phyloP scores from a whole-genome alignment of 2,113 vertebrate genomes.

The Nibea albiflora region DNA sequence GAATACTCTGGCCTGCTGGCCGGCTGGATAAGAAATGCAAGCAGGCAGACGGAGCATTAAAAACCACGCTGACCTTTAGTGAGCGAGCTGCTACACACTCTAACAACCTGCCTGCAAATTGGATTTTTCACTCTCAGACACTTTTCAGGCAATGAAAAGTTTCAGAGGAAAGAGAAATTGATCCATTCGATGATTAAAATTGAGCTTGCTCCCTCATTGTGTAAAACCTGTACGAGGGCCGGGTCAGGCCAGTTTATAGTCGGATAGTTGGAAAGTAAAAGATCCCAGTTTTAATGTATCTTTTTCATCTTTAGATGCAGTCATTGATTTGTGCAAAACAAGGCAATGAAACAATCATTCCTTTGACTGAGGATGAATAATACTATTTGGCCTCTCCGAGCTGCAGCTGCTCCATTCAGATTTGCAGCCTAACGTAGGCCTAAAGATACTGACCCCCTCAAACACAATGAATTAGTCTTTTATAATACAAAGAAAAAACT shows the following conservation, averaged over 20 bases:
- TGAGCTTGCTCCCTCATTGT: slow-evolving; percentile 24
- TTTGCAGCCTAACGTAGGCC: slow-evolving; percentile 28
- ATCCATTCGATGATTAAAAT: slow-evolving; percentile 70
- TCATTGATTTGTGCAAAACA: slow-evolving; percentile 36
- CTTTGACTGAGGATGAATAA: slow-evolving; percentile 5
- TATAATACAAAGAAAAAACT: slow-evolving; percentile 35
- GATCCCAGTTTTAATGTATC: slow-evolving; percentile 5
- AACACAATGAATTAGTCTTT: slow-evolving; percentile 44
- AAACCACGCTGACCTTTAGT: slow-evolving; percentile 68
- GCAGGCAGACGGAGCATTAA: slow-evolving; percentile 50
- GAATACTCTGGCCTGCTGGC: slow-evolving; percentile 3
- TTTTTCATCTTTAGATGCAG: slow-evolving; percentile 37
- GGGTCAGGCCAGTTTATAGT: not conserved
- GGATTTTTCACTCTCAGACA: slow-evolving; percentile 53
- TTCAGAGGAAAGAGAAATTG: slow-evolving; percentile 50
- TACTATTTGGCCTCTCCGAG: slow-evolving; percentile 15
- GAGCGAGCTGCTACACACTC: slow-evolving; percentile 32
- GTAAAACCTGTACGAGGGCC: slow-evolving; percentile 8
- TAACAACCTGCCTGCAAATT: slow-evolving; percentile 59
- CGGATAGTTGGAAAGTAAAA: slow-evolving; percentile 13
- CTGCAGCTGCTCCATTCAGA: slow-evolving; percentile 66
- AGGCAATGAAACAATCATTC: slow-evolving; percentile 37
- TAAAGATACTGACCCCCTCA: slow-evolving; percentile 13
- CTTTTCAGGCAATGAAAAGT: slow-evolving; percentile 58
- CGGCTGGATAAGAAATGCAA: slow-evolving; percentile 40